Conservation (phyloP, 2,113 vertebrate genomes). For the Aldabrachelys gigantea region DNA sequence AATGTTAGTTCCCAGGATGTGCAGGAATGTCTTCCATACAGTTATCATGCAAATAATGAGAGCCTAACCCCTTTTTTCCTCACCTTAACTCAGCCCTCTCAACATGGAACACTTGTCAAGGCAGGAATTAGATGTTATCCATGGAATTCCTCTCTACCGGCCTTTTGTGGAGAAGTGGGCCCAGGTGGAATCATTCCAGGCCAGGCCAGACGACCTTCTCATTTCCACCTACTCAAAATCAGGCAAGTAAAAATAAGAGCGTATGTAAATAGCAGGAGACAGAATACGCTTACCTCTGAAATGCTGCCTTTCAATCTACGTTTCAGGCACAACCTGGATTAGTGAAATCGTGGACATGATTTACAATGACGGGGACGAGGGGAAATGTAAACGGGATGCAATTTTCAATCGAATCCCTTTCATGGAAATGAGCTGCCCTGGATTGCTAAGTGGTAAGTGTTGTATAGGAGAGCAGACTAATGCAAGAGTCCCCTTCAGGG, state of each 20-base stretch:
- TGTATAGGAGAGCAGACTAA: not conserved
- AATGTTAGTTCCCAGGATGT: not conserved
- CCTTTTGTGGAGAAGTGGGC: conserved; percentile 46
- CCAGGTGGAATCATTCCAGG: conserved; percentile 67
- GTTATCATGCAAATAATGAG: not conserved
- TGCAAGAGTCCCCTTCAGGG: not conserved
- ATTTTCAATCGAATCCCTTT: conserved; percentile 75
- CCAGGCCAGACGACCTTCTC: conserved; percentile 65
- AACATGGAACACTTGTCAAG: fast-evolving
- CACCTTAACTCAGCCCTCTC: not conserved
- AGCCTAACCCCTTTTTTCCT: not conserved
- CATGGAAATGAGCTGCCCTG: conserved; percentile 58
- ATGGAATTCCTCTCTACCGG: conserved; percentile 59
- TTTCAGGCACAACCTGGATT: conserved; percentile 74
- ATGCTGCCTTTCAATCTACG: not conserved
- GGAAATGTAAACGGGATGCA: conserved; percentile 70
- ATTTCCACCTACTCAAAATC: conserved; percentile 73
- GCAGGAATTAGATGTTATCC: conserved; percentile 27
- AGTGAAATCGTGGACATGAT: conserved; percentile 78
- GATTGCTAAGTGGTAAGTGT: not conserved
- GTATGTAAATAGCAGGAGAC: not conserved
- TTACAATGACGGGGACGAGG: conserved; percentile 35
- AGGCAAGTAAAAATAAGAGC: conserved; percentile 25
- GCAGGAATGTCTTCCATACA: not conserved
- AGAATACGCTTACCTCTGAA: not conserved